Conservation (phyloP, 2,113 vertebrate species). For the Promerops cafer region DNA sequence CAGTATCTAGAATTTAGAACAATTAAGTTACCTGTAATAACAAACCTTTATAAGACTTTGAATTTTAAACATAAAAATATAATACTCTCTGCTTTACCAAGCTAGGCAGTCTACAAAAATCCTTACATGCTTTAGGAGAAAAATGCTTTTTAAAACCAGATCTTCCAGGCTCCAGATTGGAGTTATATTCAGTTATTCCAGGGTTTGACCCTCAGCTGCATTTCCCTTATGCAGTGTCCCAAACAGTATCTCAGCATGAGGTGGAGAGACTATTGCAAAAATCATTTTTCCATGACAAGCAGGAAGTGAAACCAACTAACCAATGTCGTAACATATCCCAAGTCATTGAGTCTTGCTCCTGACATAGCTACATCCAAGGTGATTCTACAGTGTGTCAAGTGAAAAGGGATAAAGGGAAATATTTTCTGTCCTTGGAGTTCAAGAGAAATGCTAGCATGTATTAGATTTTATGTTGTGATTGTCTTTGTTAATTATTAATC, state of each 20-base stretch:
- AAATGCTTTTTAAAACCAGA: not conserved
- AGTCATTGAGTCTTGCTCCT: not conserved
- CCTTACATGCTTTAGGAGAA: not conserved
- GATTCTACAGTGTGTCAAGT: not conserved
- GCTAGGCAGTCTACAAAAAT: not conserved
- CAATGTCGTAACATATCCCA: not conserved
- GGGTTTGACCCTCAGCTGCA: not conserved
- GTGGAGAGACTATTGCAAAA: not conserved
- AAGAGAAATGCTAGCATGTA: not conserved
- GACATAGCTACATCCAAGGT: not conserved
- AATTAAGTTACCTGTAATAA: not conserved
- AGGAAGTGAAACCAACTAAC: constrained; percentile 1
- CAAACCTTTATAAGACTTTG: not conserved
- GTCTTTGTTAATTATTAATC: not conserved
- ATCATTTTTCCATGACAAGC: not conserved
- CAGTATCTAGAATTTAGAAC: not conserved
- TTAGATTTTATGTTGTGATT: not conserved
- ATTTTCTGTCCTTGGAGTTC: not conserved
- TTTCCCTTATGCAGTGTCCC: not conserved
- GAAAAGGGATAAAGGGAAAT: not conserved
- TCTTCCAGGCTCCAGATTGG: not conserved
- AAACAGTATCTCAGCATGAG: not conserved
- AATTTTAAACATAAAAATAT: not conserved
- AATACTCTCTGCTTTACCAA: not conserved
- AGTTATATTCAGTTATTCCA: not conserved